phyloP scores from a whole-genome alignment of 2,113 vertebrate species.

The Malurus melanocephalus region DNA sequence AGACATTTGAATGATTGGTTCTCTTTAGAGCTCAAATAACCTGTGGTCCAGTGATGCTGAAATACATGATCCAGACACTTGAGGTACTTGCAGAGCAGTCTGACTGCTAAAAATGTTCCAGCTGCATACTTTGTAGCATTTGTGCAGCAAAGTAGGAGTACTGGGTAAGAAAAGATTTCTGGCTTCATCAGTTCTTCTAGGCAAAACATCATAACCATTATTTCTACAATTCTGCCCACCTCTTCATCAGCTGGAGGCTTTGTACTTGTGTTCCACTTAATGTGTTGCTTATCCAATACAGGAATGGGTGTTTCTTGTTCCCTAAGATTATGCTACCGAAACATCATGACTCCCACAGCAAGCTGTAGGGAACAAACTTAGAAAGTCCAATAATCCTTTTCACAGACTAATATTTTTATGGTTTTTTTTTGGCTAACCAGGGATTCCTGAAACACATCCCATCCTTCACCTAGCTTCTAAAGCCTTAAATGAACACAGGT shows the following conservation, averaged over 20 bases:
- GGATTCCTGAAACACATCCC: background rate
- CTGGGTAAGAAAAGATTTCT: background rate
- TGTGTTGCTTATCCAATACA: background rate
- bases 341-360: background rate
- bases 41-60: background rate
- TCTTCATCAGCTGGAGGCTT: background rate
- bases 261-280: background rate
- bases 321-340: background rate
- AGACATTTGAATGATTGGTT: background rate
- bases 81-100: background rate
- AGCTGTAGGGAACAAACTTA: background rate
- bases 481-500: background rate
- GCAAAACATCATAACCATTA: background rate
- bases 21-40: background rate
- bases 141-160: background rate
- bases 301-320: background rate
- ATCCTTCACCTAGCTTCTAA: background rate
- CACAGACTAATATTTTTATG: background rate
- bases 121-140: background rate
- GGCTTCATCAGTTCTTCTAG: background rate
- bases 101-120: background rate
- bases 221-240: background rate
- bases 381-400: background rate
- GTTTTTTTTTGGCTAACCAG: background rate
- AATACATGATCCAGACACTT: background rate